Base-by-base conservation (phyloP, 2,888 invertebrate species). In the Heterodera filipjevi region DNA sequence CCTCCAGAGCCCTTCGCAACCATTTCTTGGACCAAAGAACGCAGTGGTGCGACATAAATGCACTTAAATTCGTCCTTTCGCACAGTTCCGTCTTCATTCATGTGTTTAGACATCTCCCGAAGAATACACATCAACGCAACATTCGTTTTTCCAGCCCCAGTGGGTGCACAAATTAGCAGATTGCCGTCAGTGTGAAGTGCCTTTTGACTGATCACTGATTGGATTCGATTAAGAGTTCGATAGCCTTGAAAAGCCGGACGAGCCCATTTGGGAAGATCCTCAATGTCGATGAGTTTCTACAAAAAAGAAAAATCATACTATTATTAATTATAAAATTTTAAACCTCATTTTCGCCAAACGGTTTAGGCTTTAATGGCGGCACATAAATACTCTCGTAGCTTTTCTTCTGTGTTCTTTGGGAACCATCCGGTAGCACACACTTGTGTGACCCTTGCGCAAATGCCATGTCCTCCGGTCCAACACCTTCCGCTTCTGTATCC, bases 331-430 rank as follows among this genome's bases (percentile, higher is more conserved):
- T 49, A 16, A 8, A 49, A 49, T 49, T n/a, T n/a, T 22, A 44
- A 32, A 73, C 91, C 90, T 99, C 99, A 81, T 94, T 93, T 1
- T 94, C 93, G 1, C 93, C 94, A 88, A 95, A 96, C 0, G 97
- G 94, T 87, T 96, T 96, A 0, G 96, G 95, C 89, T 98, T 98
- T 72, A 97, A 90, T 0, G 99, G 98, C 0, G 99, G 99, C 6
- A 99, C 98, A 90, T 98, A 96, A n/a, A 99, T 92, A 86, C 98
- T 97, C 91, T 99, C 99, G 89, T 98, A 99, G n/a, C 94, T 97
- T 92, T 96, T 98, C 84, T 95, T 92, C 91, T 96, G 96, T 89
- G 96, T 96, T 85, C 98, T 92, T 90, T 95, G 97, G 0, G 96
- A 96, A 0, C 99, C 98, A 82, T 97, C 96, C 0, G 99, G 99